These are phyloP conservation scores for Sialia sialis DNA, from an alignment of 2,113 vertebrate species.

Conservation along the genomic window DNA sequence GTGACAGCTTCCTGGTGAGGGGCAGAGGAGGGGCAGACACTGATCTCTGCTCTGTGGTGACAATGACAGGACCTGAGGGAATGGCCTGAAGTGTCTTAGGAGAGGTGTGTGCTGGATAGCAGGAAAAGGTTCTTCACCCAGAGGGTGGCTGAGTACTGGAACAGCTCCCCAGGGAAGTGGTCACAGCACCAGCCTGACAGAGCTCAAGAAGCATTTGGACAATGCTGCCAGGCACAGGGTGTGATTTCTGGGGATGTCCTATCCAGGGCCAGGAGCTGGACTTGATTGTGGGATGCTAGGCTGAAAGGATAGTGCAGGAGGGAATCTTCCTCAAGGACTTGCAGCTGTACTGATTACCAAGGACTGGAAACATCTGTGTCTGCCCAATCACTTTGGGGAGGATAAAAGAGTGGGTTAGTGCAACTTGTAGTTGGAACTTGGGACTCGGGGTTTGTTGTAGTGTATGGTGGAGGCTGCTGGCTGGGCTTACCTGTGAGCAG, in stretches of 20 bases:
- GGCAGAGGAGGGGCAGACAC: neutral
- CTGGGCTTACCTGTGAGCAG: too few relatives aligned
- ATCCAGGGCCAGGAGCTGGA: neutral
- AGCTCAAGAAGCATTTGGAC: neutral
- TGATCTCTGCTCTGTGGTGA: neutral
- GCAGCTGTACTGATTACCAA: too few relatives aligned
- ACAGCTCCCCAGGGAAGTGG: neutral
- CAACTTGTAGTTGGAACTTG: too few relatives aligned
- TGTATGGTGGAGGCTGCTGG: too few relatives aligned
- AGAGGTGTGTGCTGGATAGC: neutral
- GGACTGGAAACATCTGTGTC: too few relatives aligned
- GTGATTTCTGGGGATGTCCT: neutral
- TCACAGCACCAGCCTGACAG: neutral
- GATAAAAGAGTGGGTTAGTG: too few relatives aligned
- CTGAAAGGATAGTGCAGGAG: too few relatives aligned
- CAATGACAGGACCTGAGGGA: neutral
- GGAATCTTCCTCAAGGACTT: too few relatives aligned
- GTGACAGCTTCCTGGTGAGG: accelerated
- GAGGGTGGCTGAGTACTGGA: neutral
- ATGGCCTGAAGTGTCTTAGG: neutral
- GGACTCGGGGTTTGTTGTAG: too few relatives aligned
- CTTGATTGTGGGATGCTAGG: neutral
- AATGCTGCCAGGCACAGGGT: neutral
- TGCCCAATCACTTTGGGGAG: too few relatives aligned
- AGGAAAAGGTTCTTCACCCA: neutral